Conservation (phyloP, 2,888 invertebrate species). For the Acanthococcus lagerstroemiae region DNA sequence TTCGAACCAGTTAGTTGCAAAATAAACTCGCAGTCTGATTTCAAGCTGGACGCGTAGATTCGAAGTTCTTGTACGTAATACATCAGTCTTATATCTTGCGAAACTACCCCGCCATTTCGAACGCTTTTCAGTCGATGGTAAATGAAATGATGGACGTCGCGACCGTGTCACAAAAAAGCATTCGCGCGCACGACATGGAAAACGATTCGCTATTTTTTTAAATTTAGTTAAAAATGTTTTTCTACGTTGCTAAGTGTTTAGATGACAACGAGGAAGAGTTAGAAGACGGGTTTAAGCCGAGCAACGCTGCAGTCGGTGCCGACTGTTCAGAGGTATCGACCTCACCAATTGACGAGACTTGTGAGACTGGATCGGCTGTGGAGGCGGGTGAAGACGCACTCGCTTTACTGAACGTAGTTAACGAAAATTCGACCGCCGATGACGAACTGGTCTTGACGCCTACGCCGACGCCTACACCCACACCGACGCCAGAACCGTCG, state of each 20-base stretch:
- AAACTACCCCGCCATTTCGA: too few relatives aligned
- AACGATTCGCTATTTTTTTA: too few relatives aligned
- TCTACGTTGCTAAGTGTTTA: conserved; percentile 34
- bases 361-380: conserved; percentile 25
- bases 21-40: too few relatives aligned
- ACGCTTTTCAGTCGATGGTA: too few relatives aligned
- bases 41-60: too few relatives aligned
- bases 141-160: too few relatives aligned
- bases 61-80: too few relatives aligned
- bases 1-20: too few relatives aligned
- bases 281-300: conserved; percentile 30
- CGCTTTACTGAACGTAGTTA: conserved; percentile 5
- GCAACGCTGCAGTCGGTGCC: conserved; percentile 32
- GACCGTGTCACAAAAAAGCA: too few relatives aligned
- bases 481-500: not conserved
- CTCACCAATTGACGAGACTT: conserved; percentile 32
- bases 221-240: too few relatives aligned
- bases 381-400: conserved; percentile 37
- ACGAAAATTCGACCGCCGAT: not conserved
- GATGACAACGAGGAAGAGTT: conserved; percentile 33
- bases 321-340: conserved; percentile 34
- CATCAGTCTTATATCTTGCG: too few relatives aligned
- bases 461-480: conserved; percentile 12
- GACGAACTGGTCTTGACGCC: not conserved
- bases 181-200: too few relatives aligned